Evolutionary conservation across 1,140 invertebrate species (phyloP), one percentile per base, ranked within the genome.

Genomic region (Drusus annulatus): DNA sequence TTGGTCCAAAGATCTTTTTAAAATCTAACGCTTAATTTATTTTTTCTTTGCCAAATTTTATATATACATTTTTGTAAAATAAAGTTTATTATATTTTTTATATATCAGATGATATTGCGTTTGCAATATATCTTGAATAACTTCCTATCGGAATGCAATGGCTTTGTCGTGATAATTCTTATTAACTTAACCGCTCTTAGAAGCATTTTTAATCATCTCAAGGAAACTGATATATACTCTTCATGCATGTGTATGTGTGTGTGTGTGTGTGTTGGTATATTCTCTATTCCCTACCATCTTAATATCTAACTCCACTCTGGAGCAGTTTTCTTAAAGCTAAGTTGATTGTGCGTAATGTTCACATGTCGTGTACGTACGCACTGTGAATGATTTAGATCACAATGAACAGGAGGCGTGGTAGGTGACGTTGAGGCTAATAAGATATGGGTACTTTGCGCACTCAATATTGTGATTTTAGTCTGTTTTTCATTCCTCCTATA

Each of bases 1-100:
- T 75, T 28, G 73, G 23, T 60, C 73, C 73, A 75, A 75, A 75
- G 73, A 75, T 58, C 73, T 58, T 75, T 68, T 71, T 71, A 52
- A 21, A 71, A 51, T 16, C 68, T 71, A 69, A 69, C 21, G 65
- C 65, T 71, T 71, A 71, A 28, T 71, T 71, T 71, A 71, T 71
- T 71, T 71, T 68, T 71, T 10, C 13, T 71, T 71, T 52, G 68
- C 45, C 68, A 71, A 71, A 71, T 71, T 71, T 52, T 71, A 71
- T 71, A 51, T 51, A 71, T 52, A 51, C 68, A 71, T 71, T 71
- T 65, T 52, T 71, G 68, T 71, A 71, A 71, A 71, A 71, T 69
- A 50, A 69, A 71, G 50, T 52, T 52, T 71, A 71, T 52, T 51
- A 71, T 71, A 71, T 69, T 17, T 69, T 69, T 69, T 51, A 19